A percentile compares a stretch with the other conserved stretches of the same genome.
These are phyloP conservation scores for Pagrus major DNA, from an alignment of 2,113 vertebrate genomes.

Conservation along the genomic window DNA sequence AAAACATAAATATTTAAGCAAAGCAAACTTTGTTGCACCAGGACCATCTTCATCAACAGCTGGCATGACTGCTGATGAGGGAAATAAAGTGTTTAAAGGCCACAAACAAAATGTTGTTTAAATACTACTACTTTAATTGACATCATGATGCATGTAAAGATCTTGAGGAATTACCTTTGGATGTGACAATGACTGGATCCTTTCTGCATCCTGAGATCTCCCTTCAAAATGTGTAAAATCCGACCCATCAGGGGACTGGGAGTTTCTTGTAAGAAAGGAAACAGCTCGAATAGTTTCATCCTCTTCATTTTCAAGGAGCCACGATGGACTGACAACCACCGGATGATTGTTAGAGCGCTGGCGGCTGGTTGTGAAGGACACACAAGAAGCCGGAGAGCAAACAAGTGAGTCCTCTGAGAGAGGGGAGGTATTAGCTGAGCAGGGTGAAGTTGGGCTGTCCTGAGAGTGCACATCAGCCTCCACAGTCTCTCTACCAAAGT, in stretches of 20 bases:
- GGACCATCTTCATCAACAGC: no score
- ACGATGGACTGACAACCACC: constrained; percentile 85
- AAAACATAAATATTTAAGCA: no score
- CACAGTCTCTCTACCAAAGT: constrained; percentile 83
- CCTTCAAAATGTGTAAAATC: constrained; percentile 72
- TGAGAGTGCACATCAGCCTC: constrained; percentile 86
- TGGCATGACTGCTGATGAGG: no score
- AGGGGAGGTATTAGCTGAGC: constrained; percentile 70
- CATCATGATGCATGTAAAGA: background rate
- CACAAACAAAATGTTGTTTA: no score
- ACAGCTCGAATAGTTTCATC: constrained; percentile 85
- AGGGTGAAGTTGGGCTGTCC: constrained; percentile 90
- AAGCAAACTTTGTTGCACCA: no score
- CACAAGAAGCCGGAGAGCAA: constrained; percentile 9
- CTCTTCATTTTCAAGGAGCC: constrained; percentile 85
- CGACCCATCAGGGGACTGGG: constrained; percentile 57
- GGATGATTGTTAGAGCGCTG: constrained; percentile 75
- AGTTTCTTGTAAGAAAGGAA: constrained; percentile 79
- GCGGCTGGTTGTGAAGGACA: constrained; percentile 38
- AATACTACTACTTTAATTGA: background rate
- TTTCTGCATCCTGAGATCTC: constrained; percentile 76
- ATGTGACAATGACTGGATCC: background rate
- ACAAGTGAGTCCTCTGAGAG: constrained; percentile 71
- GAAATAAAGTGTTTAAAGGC: no score
- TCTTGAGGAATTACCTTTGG: constrained; percentile 52